Evolutionary conservation across 35 echinoderm and acorn worm species (phyloP).

Genomic region (Stichopus chloronotus): DNA sequence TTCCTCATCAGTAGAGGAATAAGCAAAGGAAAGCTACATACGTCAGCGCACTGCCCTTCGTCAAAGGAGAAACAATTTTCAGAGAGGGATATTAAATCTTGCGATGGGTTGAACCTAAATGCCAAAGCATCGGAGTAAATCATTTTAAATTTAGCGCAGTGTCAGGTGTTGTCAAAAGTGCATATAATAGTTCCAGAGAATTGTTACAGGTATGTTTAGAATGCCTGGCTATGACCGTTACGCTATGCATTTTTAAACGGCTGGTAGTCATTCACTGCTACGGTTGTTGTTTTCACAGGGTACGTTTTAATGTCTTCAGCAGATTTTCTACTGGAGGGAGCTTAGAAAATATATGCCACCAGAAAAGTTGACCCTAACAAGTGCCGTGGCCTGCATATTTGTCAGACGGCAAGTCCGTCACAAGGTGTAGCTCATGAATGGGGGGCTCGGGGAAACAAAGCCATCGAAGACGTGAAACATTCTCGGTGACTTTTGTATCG

Average conservation of each 20-base stretch:
- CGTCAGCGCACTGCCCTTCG: neutral
- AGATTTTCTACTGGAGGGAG: neutral
- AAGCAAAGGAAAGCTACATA: conserved; percentile 7
- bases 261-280: neutral
- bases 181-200: neutral
- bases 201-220: conserved; percentile 36
- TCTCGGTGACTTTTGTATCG: too few relatives aligned
- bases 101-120: conserved; percentile 1
- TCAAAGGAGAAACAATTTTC: neutral
- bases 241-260: neutral
- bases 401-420: too few relatives aligned
- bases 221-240: neutral
- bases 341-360: neutral
- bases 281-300: neutral
- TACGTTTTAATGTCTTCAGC: neutral
- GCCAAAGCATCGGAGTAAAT: conserved; percentile 22
- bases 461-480: too few relatives aligned
- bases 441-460: too few relatives aligned
- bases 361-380: neutral
- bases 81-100: conserved; percentile 22
- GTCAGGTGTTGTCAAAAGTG: conserved; percentile 31
- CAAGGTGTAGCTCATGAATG: too few relatives aligned
- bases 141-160: conserved; percentile 44
- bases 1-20: neutral
- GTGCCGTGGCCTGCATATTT: neutral